Conservation (phyloP, 2,797 vertebrate genomes). For the Acropternis orthonyx region DNA sequence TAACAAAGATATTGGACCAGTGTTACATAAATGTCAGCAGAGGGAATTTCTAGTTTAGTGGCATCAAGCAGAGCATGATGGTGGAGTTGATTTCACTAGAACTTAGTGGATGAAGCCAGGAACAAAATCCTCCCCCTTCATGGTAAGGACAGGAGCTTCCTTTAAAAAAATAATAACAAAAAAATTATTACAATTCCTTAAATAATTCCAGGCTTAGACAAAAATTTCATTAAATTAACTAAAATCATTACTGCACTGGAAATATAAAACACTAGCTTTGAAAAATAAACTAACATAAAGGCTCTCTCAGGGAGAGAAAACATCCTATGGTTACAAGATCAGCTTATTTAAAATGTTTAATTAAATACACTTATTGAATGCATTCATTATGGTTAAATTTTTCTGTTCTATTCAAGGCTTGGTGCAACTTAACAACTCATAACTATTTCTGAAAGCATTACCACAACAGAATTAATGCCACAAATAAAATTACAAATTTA, state of each 20-base stretch:
- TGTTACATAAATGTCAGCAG: background rate
- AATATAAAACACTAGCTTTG: background rate
- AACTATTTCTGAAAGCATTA: background rate
- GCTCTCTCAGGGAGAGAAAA: background rate
- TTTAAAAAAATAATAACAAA: background rate
- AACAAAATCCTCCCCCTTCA: background rate
- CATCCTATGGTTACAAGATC: background rate
- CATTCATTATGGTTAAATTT: background rate
- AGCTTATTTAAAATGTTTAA: background rate
- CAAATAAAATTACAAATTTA: background rate
- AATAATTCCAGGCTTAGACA: background rate
- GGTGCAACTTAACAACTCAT: background rate
- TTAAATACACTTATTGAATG: background rate
- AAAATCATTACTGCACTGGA: background rate
- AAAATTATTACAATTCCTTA: background rate
- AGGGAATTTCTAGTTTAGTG: background rate
- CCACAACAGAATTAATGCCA: background rate
- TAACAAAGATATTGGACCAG: background rate
- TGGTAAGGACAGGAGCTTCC: background rate
- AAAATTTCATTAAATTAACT: background rate
- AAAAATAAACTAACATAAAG: background rate
- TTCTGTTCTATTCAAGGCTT: background rate
- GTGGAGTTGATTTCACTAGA: background rate
- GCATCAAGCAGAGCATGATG: background rate
- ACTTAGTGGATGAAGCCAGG: background rate